Percentiles rank a stretch among this genome's conserved stretches.
Evolutionary conservation across 2,888 invertebrate species (phyloP).

Genomic region (Gortyna flavago): DNA sequence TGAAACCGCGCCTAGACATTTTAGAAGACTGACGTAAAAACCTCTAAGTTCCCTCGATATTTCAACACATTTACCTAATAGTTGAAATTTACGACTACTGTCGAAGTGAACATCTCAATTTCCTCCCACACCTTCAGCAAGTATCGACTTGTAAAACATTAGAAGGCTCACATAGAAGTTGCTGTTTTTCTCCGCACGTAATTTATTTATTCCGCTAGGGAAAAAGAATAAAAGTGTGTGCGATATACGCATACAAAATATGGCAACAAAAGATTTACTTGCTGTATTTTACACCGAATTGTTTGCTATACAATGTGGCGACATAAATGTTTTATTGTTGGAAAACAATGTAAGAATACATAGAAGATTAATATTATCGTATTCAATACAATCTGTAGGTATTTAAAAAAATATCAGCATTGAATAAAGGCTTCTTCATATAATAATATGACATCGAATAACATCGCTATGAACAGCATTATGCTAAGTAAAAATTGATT

Average conservation of each 20-base stretch:
- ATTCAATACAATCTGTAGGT: not conserved
- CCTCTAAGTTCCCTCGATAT: not conserved
- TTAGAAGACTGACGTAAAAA: not conserved
- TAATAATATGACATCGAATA: too few relatives aligned
- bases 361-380: not conserved
- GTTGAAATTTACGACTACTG: constrained; percentile 16
- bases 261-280: constrained; percentile 27
- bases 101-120: constrained; percentile 26
- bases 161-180: constrained; percentile 32
- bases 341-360: not conserved
- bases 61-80: not conserved
- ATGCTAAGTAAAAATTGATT: not conserved
- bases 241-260: constrained; percentile 60
- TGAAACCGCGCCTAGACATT: not conserved
- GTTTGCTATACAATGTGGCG: not conserved
- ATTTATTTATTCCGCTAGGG: constrained; percentile 62
- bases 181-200: constrained; percentile 52
- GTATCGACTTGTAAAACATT: constrained; percentile 47
- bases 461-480: not conserved
- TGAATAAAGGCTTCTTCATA: too few relatives aligned
- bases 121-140: constrained; percentile 3
- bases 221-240: constrained; percentile 47
- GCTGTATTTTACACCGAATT: constrained; percentile 11
- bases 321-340: not conserved
- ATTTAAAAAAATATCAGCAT: not conserved